Conservation (phyloP, 2,113 vertebrate genomes). For the Rhegmatorhina hoffmannsi region DNA sequence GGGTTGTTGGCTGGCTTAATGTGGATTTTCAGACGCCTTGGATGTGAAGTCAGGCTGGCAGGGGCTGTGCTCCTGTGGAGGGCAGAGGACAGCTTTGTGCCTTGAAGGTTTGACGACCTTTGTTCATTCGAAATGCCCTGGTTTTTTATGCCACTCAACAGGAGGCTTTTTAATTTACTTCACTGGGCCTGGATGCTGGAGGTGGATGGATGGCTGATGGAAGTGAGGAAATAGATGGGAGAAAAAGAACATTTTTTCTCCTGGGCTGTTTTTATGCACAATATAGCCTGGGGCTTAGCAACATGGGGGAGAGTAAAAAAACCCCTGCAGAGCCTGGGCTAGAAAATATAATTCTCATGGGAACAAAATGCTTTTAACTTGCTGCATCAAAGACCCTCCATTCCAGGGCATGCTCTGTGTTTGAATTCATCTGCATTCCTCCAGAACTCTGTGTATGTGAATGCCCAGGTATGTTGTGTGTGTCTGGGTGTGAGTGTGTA, state of each 20-base stretch:
- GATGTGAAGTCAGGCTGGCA: neutral
- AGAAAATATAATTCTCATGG: neutral
- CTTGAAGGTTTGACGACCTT: slow-evolving; percentile 11
- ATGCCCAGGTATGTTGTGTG: neutral
- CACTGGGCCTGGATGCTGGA: neutral
- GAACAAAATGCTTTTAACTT: slow-evolving; percentile 18
- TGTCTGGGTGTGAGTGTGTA: neutral
- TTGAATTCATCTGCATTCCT: neutral
- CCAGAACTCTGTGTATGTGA: neutral
- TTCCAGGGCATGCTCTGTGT: rapidly evolving
- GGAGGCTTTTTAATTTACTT: slow-evolving; percentile 33
- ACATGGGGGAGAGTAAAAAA: neutral
- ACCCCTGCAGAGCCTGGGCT: neutral
- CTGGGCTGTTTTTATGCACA: neutral
- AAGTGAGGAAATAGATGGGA: neutral
- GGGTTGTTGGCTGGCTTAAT: neutral
- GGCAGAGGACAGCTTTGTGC: slow-evolving; percentile 17
- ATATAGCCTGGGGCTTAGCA: neutral
- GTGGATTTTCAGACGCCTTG: neutral
- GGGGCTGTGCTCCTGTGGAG: neutral
- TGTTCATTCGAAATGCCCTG: neutral
- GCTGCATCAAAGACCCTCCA: neutral
- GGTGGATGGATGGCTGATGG: neutral
- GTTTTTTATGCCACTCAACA: neutral
- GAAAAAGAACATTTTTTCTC: neutral